Percentiles rank a stretch among this genome's conserved stretches.
These are phyloP conservation scores for Sinodicranocentrus sp. DNA, from an alignment of 2,888 invertebrate genomes.

Conservation along the genomic window DNA sequence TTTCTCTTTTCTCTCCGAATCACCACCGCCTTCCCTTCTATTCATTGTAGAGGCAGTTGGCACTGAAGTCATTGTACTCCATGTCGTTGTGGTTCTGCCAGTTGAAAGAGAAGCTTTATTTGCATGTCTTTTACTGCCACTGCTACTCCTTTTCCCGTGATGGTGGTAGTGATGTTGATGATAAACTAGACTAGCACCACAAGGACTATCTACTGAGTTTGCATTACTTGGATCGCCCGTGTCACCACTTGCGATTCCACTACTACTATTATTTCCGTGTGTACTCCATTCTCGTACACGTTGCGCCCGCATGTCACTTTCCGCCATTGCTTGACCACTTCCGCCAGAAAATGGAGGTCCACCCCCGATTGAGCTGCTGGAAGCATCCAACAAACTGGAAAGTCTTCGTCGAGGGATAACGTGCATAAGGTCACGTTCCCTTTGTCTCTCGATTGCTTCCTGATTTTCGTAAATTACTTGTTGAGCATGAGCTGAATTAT, in stretches of 20 bases:
- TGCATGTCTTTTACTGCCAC: slow-evolving; percentile 39
- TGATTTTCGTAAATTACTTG: slow-evolving; percentile 64
- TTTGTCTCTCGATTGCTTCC: slow-evolving; percentile 57
- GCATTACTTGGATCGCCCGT: slow-evolving; percentile 35
- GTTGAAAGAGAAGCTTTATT: slow-evolving; percentile 19
- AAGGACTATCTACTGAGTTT: slow-evolving; percentile 38
- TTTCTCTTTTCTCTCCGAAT: slow-evolving; percentile 29
- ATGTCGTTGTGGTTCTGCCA: slow-evolving; percentile 53
- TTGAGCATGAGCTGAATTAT: slow-evolving; percentile 47
- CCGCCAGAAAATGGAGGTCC: background rate
- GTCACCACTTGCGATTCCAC: slow-evolving; percentile 42
- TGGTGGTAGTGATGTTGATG: background rate
- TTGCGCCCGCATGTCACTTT: slow-evolving; percentile 45
- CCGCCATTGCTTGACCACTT: background rate
- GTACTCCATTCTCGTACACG: slow-evolving; percentile 50
- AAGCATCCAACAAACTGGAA: slow-evolving; percentile 61
- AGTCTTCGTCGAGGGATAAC: slow-evolving; percentile 59
- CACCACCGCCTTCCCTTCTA: slow-evolving; percentile 38
- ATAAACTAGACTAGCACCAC: slow-evolving; percentile 3
- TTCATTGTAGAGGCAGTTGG: slow-evolving; percentile 43
- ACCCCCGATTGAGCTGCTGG: slow-evolving; percentile 15
- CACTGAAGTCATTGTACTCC: slow-evolving; percentile 49
- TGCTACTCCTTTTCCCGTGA: background rate
- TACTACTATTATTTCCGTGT: slow-evolving; percentile 38
- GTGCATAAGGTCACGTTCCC: slow-evolving; percentile 61